Evolutionary conservation across 2,888 invertebrate genomes (phyloP).

Genomic region (Macrosiphum euphorbiae): DNA sequence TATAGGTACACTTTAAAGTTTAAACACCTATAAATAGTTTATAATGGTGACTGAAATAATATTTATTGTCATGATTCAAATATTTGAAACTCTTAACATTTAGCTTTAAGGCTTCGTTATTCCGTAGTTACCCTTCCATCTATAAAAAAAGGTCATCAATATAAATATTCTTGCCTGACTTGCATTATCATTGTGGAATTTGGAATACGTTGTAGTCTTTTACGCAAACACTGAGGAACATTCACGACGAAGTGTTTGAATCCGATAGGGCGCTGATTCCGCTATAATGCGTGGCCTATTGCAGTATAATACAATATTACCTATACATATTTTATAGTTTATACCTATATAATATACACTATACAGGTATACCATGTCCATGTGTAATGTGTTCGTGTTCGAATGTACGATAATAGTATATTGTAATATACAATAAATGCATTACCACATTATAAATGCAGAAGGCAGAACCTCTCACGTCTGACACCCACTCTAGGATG

Average conservation of each 20-base stretch:
- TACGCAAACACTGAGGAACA: background rate
- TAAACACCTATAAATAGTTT: background rate
- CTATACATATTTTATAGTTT: too few species aligned
- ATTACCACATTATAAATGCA: background rate
- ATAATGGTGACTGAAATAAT: background rate
- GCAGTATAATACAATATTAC: too few species aligned
- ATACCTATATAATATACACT: background rate
- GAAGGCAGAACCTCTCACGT: background rate
- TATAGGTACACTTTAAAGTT: too few species aligned
- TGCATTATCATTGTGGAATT: background rate
- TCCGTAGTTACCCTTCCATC: background rate
- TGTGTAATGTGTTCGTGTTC: too few species aligned
- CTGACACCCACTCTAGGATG: background rate
- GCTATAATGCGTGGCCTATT: background rate
- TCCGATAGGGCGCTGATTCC: background rate
- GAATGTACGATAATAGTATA: background rate
- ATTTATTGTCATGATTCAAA: background rate
- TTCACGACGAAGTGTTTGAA: background rate
- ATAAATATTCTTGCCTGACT: background rate
- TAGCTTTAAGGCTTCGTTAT: background rate
- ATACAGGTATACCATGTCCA: background rate
- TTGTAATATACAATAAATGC: background rate
- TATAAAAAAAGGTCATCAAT: too few species aligned
- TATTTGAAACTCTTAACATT: background rate
- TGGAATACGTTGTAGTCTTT: background rate